Base-by-base conservation (phyloP, 2,797 vertebrate genomes). In the Garrulus glandarius region DNA sequence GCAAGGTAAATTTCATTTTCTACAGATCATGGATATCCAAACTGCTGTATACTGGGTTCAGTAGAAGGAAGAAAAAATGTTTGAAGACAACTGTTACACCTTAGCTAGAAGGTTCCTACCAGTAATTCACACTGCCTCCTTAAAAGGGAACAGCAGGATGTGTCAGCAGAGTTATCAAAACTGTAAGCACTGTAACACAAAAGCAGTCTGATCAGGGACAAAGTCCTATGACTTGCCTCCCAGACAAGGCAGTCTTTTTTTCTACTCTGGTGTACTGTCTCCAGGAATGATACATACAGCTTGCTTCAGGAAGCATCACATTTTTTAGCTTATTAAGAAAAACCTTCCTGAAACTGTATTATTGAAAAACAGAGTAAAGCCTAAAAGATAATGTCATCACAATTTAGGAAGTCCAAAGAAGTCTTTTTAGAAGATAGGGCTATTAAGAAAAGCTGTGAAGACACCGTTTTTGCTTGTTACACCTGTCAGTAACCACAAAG, bases 171-270 rank as follows among this genome's bases (percentile, higher is more conserved):
- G 16, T 52, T 70, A 79, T 5, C 44, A 77, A 82, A 84, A 49
- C 24, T 0, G 0, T 56, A 80, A 70, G 10, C 70, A 47, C 18
- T 26, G 1, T 14, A 44, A n/a, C 41, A 80, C 39, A 84, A 60
- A 75, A 68, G 20, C 30, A 46, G 10, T 22, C 14, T 2, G 7
- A 36, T 17, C 16, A 36, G 18, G 72, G 43, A 39, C 1, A 1
- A 13, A 63, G 34, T 41, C 49, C 55, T 68, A 10, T 11, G 50
- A 37, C 22, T n/a, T 60, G 44, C 4, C 26, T 56, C 23, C 29
- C 10, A 34, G n/a, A 49, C 19, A 14, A 80, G 29, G 36, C 10
- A 44, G 13, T 19, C 24, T 32, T 55, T 63, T 70, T 55, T 47
- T 32, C 16, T 75, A 2, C 5, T 75, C 36, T 27, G 30, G 20